These are phyloP conservation scores for Sinocyclocheilus maitianheensis DNA, from an alignment of 2,113 vertebrate genomes.

Conservation along the genomic window DNA sequence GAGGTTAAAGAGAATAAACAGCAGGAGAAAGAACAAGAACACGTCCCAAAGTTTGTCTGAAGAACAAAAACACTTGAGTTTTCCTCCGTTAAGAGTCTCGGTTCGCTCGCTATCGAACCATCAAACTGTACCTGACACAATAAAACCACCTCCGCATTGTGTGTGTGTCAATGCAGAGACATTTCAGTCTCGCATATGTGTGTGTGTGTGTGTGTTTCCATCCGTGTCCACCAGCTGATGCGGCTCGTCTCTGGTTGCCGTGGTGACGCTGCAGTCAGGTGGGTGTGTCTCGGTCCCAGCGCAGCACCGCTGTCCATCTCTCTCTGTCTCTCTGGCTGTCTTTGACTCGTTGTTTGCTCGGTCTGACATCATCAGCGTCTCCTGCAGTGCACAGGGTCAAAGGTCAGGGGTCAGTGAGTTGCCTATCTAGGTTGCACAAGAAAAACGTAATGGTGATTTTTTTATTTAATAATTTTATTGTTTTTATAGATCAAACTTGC, in stretches of 20 bases:
- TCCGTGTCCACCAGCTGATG: slow-evolving; percentile 25
- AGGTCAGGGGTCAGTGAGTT: slow-evolving; percentile 12
- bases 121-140: slow-evolving; percentile 15
- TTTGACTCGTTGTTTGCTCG: slow-evolving; percentile 58
- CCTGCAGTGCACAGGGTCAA: slow-evolving; percentile 68
- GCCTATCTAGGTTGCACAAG: background rate
- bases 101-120: background rate
- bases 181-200: slow-evolving; percentile 8
- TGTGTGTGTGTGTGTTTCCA: background rate
- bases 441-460: background rate
- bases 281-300: slow-evolving; percentile 52
- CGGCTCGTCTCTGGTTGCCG: slow-evolving; percentile 55
- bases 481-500: background rate
- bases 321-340: slow-evolving; percentile 48
- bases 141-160: background rate
- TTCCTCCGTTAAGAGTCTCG: background rate
- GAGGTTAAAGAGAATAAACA: slow-evolving; percentile 33
- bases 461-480: background rate
- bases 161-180: slow-evolving; percentile 2
- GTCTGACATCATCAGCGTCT: slow-evolving; percentile 76
- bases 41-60: slow-evolving; percentile 35
- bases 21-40: slow-evolving; percentile 43
- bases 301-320: slow-evolving; percentile 55
- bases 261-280: slow-evolving; percentile 63
- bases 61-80: slow-evolving; percentile 38